Evolutionary conservation across 2,113 vertebrate genomes (phyloP).

Genomic region (Ophthalmolycus amberensis): DNA sequence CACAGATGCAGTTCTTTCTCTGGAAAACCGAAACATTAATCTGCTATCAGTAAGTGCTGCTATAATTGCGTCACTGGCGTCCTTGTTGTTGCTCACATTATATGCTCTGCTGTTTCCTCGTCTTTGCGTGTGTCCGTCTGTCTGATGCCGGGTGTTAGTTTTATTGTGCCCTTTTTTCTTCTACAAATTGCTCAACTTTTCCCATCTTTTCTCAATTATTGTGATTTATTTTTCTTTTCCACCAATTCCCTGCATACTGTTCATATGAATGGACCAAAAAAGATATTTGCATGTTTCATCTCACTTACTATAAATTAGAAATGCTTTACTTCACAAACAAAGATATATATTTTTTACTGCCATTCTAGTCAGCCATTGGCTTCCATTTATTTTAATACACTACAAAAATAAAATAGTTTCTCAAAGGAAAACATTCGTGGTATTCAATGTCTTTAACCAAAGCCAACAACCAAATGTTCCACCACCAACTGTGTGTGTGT

Average conservation of each 20-base stretch:
- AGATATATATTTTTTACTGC: background rate
- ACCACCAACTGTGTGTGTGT: background rate
- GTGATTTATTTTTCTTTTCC: background rate
- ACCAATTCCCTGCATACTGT: background rate
- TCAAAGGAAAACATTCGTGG: background rate
- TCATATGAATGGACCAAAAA: background rate
- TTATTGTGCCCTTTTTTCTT: slow-evolving; percentile 11
- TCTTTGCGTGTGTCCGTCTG: slow-evolving; percentile 13
- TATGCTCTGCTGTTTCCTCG: slow-evolving; percentile 3
- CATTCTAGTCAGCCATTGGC: background rate
- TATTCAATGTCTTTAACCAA: background rate
- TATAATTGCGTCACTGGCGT: slow-evolving; percentile 48
- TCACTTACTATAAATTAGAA: background rate
- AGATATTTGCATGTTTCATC: background rate
- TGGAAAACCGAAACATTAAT: slow-evolving; percentile 42
- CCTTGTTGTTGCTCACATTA: slow-evolving; percentile 39
- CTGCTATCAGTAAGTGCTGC: background rate
- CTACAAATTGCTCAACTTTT: background rate
- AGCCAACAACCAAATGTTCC: background rate
- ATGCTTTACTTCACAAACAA: background rate
- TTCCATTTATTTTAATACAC: background rate
- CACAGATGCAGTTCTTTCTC: slow-evolving; percentile 21
- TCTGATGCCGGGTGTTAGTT: background rate
- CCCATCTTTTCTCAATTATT: background rate
- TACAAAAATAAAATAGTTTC: background rate